These are phyloP conservation scores for Eupithecia dodoneata DNA, from an alignment of 2,888 invertebrate species.

Conservation along the genomic window DNA sequence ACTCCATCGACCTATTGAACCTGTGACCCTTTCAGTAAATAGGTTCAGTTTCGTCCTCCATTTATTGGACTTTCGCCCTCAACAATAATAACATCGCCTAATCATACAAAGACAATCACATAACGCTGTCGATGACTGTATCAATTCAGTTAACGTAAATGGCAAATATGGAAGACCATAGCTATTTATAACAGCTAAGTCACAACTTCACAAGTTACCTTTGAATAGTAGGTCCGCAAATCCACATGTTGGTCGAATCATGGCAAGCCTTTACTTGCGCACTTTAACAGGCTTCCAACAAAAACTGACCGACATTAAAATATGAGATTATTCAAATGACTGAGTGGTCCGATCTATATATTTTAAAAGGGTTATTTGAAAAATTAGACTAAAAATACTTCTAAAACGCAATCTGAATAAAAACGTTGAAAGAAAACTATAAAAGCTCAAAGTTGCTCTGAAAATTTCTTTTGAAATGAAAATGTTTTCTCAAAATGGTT, in stretches of 20 bases:
- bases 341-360: background rate
- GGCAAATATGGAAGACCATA: conserved; percentile 48
- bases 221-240: background rate
- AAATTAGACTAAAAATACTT: background rate
- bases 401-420: background rate
- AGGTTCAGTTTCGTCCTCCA: conserved; percentile 31
- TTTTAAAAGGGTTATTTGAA: background rate
- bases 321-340: background rate
- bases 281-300: background rate
- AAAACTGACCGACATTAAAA: background rate
- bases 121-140: conserved; percentile 45
- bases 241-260: background rate
- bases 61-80: conserved; percentile 33
- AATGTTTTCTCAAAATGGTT: background rate
- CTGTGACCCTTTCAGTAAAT: conserved; percentile 24
- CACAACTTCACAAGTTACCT: background rate
- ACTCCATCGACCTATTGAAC: conserved; percentile 23
- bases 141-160: conserved; percentile 54
- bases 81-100: conserved; percentile 38
- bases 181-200: conserved; percentile 6
- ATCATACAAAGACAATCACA: conserved; percentile 44
- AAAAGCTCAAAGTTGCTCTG: background rate
- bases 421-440: background rate
- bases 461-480: background rate
- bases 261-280: background rate